Evolutionary conservation across 1,140 invertebrate genomes (phyloP).

Genomic region (Tachypleus tridentatus): DNA sequence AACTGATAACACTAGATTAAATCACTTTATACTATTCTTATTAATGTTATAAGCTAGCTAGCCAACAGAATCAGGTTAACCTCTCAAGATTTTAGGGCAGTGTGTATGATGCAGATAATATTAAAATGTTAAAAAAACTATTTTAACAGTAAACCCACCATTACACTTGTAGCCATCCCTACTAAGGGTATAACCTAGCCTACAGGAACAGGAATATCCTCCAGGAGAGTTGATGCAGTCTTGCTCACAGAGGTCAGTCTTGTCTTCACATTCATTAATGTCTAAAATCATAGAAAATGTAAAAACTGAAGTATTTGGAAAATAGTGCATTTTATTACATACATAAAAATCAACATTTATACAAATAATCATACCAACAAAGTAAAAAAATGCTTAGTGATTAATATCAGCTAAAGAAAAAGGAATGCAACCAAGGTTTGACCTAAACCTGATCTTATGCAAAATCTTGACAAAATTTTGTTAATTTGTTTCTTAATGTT

Average conservation of each 20-base stretch:
- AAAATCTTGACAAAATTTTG: too few relatives aligned
- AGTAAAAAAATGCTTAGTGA: too few relatives aligned
- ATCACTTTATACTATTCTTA: too few relatives aligned
- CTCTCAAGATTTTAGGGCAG: neutral
- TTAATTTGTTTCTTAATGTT: too few relatives aligned
- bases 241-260: constrained; percentile 14
- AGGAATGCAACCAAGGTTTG: too few relatives aligned
- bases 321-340: too few relatives aligned
- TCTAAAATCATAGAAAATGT: constrained; percentile 2
- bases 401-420: too few relatives aligned
- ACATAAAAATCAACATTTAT: too few relatives aligned
- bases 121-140: neutral
- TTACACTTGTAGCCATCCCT: constrained; percentile 14
- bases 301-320: neutral
- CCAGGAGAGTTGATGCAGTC: constrained; percentile 17
- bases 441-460: too few relatives aligned
- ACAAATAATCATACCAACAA: too few relatives aligned
- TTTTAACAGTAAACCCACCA: constrained; percentile 12
- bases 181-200: constrained; percentile 14
- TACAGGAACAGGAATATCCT: constrained; percentile 18
- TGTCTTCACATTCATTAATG: constrained; percentile 13
- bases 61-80: neutral
- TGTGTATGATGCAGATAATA: neutral
- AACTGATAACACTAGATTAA: too few relatives aligned
- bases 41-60: neutral